Evolutionary conservation across 2,113 vertebrate genomes (phyloP).

Genomic region (Etheostoma cragini): DNA sequence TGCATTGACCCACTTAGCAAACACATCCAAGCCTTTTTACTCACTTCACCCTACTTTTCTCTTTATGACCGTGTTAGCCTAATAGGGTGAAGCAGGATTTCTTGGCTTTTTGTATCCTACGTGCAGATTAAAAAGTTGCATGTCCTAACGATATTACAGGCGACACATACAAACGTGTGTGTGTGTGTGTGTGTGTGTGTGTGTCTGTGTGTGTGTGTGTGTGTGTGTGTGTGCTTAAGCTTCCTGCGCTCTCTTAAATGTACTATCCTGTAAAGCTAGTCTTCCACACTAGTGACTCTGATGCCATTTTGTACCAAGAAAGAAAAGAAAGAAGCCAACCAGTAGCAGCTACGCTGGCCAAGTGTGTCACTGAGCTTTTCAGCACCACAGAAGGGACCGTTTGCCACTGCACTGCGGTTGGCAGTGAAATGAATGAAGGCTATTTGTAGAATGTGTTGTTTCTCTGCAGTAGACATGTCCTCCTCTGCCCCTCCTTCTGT

Average conservation of each 20-base stretch:
- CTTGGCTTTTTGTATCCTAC: background rate
- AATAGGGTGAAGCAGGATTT: background rate
- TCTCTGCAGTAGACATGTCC: conserved; percentile 23
- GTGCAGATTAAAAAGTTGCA: conserved; percentile 3
- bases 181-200: background rate
- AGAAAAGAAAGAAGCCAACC: conserved; percentile 10
- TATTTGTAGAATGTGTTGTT: conserved; percentile 53
- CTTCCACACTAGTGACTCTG: conserved; percentile 56
- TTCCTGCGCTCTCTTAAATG: conserved; percentile 24
- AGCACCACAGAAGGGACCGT: conserved; percentile 39
- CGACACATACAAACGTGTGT: background rate
- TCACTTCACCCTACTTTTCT: conserved; percentile 5
- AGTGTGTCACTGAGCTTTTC: conserved; percentile 70
- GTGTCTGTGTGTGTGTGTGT: too few relatives aligned
- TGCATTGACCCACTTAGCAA: conserved; percentile 48
- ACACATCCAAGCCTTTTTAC: conserved; percentile 1
- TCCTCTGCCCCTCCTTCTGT: background rate
- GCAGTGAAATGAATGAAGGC: conserved; percentile 44
- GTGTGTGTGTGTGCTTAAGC: background rate
- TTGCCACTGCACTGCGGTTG: conserved; percentile 37
- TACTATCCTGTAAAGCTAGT: conserved; percentile 40
- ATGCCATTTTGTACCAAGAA: conserved; percentile 40
- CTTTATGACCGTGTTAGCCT: background rate
- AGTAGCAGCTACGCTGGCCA: conserved; percentile 38
- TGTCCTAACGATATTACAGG: conserved; percentile 11